These are phyloP conservation scores for Apostichopus parvimensis DNA, from an alignment of 35 echinoderm and acorn worm species.

Conservation along the genomic window DNA sequence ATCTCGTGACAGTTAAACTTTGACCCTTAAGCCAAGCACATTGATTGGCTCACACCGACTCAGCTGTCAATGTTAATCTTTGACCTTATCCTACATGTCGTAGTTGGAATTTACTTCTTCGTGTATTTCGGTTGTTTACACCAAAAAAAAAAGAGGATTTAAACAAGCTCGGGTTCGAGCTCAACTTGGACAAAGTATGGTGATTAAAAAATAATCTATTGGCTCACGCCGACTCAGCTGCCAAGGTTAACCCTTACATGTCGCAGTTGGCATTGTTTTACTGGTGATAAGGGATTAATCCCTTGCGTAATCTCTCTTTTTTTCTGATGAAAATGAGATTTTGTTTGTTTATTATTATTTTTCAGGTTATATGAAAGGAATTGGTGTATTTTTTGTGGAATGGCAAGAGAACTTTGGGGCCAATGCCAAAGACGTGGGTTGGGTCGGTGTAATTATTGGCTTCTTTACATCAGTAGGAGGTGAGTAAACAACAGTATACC, in stretches of 20 bases:
- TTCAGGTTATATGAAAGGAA: constrained; percentile 52
- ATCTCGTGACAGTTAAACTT: not conserved
- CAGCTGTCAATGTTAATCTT: not conserved
- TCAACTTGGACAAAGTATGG: too few relatives aligned
- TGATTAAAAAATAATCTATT: not conserved
- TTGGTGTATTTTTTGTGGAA: constrained; percentile 43
- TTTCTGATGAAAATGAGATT: not conserved
- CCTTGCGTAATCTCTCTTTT: not conserved
- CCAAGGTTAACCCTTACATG: not conserved
- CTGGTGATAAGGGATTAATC: not conserved
- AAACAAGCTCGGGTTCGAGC: too few relatives aligned
- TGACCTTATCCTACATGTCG: not conserved
- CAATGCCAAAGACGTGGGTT: constrained; percentile 52
- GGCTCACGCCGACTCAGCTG: not conserved
- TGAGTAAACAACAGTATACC: not conserved
- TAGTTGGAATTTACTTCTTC: too few relatives aligned
- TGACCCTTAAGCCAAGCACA: not conserved
- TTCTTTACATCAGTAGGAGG: constrained; percentile 29
- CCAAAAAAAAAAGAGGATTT: too few relatives aligned
- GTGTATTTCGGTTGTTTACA: too few relatives aligned
- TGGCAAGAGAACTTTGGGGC: constrained; percentile 43
- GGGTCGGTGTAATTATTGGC: constrained; percentile 43
- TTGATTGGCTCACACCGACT: not conserved
- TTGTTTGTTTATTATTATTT: not conserved
- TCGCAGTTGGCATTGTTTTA: too few relatives aligned